Evolutionary conservation across 2,888 invertebrate species (phyloP).

Genomic region (Steromphala cineraria): DNA sequence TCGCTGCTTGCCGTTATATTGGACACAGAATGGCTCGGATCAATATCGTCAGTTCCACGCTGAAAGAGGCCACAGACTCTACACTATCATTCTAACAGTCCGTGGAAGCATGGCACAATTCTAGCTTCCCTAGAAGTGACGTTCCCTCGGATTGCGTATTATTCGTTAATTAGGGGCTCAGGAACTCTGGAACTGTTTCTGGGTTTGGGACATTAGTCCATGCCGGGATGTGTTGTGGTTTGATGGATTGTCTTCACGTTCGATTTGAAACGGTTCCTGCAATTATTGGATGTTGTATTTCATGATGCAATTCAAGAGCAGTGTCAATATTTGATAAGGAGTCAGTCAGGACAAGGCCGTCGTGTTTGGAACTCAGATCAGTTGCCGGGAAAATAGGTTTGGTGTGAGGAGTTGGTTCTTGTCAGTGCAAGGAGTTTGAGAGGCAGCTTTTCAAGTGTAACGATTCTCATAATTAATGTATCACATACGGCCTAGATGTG

Average conservation of each 20-base stretch:
- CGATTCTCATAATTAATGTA: neutral
- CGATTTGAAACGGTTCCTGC: conserved; percentile 1
- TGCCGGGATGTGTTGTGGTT: neutral
- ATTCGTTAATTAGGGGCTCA: neutral
- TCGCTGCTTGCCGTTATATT: neutral
- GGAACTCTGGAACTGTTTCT: neutral
- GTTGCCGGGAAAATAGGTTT: neutral
- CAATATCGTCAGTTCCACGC: neutral
- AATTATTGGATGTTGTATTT: conserved; percentile 12
- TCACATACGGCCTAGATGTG: neutral
- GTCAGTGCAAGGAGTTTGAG: neutral
- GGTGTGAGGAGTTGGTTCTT: neutral
- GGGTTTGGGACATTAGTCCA: neutral
- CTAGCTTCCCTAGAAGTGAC: neutral
- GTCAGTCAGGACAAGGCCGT: neutral
- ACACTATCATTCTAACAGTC: neutral
- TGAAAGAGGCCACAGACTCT: neutral
- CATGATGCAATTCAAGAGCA: conserved; percentile 11
- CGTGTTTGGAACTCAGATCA: neutral
- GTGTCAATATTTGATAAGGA: conserved; percentile 5
- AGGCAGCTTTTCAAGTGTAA: neutral
- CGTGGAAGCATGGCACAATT: neutral
- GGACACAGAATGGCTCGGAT: neutral
- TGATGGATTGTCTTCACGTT: neutral
- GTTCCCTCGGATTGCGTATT: neutral